phyloP scores from a whole-genome alignment of 23 tunicate genomes.

The Diplosoma virens region DNA sequence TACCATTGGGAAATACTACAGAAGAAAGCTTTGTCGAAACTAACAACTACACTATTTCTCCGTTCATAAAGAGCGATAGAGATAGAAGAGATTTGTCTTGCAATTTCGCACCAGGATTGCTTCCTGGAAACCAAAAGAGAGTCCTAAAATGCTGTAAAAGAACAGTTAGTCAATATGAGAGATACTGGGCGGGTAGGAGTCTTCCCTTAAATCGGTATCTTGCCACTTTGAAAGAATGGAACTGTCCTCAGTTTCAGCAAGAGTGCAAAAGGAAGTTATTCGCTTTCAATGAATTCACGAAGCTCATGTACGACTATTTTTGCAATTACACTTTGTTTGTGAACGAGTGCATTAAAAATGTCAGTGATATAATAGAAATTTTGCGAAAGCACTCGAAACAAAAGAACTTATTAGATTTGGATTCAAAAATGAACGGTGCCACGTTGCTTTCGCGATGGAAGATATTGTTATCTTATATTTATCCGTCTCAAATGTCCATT shows the following conservation, averaged over 20 bases:
- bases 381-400: neutral
- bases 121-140: slow-evolving; percentile 19
- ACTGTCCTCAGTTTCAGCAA: slow-evolving; percentile 38
- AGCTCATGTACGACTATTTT: slow-evolving; percentile 45
- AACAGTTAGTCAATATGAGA: slow-evolving; percentile 4
- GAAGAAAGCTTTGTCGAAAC: too few species aligned
- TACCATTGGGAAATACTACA: too few species aligned
- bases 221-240: slow-evolving; percentile 45
- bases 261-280: slow-evolving; percentile 37
- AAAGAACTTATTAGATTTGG: neutral
- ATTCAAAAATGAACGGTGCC: neutral
- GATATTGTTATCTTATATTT: neutral
- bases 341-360: slow-evolving; percentile 14
- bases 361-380: neutral
- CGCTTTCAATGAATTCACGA: slow-evolving; percentile 43
- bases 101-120: slow-evolving; percentile 29
- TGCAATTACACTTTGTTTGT: slow-evolving; percentile 42
- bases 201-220: slow-evolving; percentile 34
- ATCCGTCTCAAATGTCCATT: slow-evolving; percentile 9
- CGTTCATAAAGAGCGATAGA: too few species aligned
- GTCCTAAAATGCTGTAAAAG: slow-evolving; percentile 42
- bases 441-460: neutral
- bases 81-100: slow-evolving; percentile 28
- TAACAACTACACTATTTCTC: too few species aligned
- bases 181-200: slow-evolving; percentile 29